A percentile compares a stretch with the other conserved stretches of the same genome.
Evolutionary conservation across 2,797 vertebrate genomes (phyloP).

Genomic region (Limnodromus scolopaceus): DNA sequence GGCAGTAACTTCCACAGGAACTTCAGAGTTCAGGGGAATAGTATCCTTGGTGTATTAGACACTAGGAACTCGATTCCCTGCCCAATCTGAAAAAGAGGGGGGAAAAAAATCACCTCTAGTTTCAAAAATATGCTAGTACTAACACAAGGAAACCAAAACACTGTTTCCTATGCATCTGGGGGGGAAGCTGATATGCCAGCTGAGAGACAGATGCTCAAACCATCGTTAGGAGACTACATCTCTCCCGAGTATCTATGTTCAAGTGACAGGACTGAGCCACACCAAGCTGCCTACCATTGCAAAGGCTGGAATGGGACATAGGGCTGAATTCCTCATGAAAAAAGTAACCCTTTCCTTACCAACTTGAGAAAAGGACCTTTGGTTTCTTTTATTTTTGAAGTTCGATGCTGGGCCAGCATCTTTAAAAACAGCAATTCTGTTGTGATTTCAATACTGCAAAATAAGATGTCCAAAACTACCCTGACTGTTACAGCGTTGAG

Average conservation of each 20-base stretch:
- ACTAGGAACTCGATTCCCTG: not conserved
- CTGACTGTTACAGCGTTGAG: not conserved
- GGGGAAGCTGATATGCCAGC: not conserved
- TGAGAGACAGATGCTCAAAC: not conserved
- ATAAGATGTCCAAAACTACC: not conserved
- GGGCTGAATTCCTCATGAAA: not conserved
- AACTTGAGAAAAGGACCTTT: not conserved
- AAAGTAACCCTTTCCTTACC: not conserved
- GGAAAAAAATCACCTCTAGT: not conserved
- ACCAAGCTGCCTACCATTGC: not conserved
- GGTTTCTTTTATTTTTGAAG: not conserved
- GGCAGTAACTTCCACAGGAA: not conserved
- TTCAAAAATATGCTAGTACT: not conserved
- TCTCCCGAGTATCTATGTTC: rapidly evolving
- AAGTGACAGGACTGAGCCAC: not conserved
- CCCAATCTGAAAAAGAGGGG: not conserved
- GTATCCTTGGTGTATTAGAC: not conserved
- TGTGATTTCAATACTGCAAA: not conserved
- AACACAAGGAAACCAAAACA: not conserved
- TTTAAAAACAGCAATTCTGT: not conserved
- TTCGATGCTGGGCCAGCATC: not conserved
- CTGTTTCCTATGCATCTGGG: not conserved
- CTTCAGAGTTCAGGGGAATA: not conserved
- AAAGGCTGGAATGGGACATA: not conserved
- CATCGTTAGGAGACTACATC: not conserved